These are phyloP conservation scores for Epinephelus cyanopodus DNA, from an alignment of 2,113 vertebrate species.

Conservation along the genomic window DNA sequence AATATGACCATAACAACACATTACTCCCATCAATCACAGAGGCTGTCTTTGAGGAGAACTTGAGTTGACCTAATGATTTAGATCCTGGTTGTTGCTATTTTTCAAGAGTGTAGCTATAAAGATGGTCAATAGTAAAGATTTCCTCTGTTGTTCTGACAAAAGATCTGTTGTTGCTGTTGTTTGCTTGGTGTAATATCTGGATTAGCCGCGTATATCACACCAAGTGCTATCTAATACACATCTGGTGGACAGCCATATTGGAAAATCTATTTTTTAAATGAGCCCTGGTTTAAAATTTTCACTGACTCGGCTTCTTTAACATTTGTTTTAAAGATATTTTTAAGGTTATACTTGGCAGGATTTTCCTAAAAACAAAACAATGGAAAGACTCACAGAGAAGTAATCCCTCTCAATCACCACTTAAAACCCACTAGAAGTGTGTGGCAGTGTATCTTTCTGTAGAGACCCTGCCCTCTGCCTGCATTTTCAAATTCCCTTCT, in stretches of 20 bases:
- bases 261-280: background rate
- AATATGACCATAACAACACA: slow-evolving; percentile 88
- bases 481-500: no score
- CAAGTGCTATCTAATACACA: background rate
- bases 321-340: background rate
- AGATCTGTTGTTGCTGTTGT: background rate
- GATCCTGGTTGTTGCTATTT: background rate
- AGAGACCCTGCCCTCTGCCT: no score
- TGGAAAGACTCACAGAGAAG: no score
- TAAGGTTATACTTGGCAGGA: no score
- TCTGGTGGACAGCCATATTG: background rate
- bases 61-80: slow-evolving; percentile 84
- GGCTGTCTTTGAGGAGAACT: slow-evolving; percentile 84
- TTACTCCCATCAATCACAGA: slow-evolving; percentile 87
- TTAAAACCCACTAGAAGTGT: no score
- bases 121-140: slow-evolving; percentile 16
- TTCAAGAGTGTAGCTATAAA: slow-evolving; percentile 6
- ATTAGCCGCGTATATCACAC: background rate
- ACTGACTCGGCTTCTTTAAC: background rate
- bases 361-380: no score
- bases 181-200: background rate
- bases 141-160: background rate
- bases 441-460: no score
- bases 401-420: no score
- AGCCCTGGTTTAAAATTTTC: background rate